Evolutionary conservation across 2,888 invertebrate species (phyloP), one percentile per base, ranked within the genome.

Genomic region (Stenotaenia linearis): DNA sequence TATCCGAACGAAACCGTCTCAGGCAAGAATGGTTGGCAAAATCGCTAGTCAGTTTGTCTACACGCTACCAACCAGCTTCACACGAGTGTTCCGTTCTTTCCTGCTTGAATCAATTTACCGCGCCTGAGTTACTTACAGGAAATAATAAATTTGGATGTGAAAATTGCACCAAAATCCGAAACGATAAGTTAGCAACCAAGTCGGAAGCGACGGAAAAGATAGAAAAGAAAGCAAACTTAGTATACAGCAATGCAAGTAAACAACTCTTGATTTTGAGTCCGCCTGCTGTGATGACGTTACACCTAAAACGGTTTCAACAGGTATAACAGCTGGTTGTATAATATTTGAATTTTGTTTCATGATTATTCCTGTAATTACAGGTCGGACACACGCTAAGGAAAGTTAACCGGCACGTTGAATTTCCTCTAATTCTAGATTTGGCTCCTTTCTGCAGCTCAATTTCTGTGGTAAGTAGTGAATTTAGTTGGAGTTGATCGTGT

Each of bases 271-370:
- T 99, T 35, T 94, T 93, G 82, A 91, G 92, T 84, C 96, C 97
- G 28, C 98, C 98, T 0, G 93, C 96, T 4, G 92, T 98, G 78
- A 89, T 99, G 0, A 98, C 98, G 79, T 88, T 99, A 25, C 98
- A 99, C 85, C 87, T 99, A 82, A 99, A 99, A 87, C 89, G 98
- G 81, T 99, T 98, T 88, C 96, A 97, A 88, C 91, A 96, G 84
- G 88, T 28, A 1, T 28, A 18, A 18, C 12, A 69, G 1, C 28
- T 61, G 5, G 25, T n/a, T 12, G n/a, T n/a, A 5, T 3, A 61
- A 10, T 3, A 21, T 25, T 25, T 61, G 12, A 6, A n/a, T 61
- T 15, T 25, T 25, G 21, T 69, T 37, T 50, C 30, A 56, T 23
- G 78, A 61, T 79, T 50, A 75, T 28, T 78, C 25, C 56, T 40